A percentile compares a stretch with the other conserved stretches of the same genome.
These are phyloP conservation scores for Pempheris klunzingeri DNA, from an alignment of 2,797 vertebrate species.

Conservation along the genomic window DNA sequence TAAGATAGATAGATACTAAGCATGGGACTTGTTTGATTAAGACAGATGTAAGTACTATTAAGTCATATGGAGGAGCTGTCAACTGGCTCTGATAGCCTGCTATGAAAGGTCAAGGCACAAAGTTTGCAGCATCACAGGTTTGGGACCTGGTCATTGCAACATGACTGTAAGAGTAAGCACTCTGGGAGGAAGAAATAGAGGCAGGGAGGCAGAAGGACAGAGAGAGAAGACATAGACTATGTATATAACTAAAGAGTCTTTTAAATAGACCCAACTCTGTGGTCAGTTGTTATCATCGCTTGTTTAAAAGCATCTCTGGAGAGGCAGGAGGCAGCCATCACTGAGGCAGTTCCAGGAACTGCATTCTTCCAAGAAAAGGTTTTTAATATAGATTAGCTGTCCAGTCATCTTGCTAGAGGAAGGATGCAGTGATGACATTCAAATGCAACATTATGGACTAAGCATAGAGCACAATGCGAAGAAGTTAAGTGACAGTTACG, in stretches of 20 bases:
- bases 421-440: neutral
- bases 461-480: neutral
- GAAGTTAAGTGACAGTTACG: too few relatives aligned
- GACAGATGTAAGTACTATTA: slow-evolving; percentile 52
- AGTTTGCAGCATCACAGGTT: slow-evolving; percentile 2
- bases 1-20: slow-evolving; percentile 45
- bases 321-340: slow-evolving; percentile 36
- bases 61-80: slow-evolving; percentile 45
- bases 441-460: neutral
- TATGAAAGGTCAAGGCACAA: slow-evolving; percentile 14
- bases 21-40: slow-evolving; percentile 50
- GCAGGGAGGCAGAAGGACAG: neutral
- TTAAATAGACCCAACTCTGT: slow-evolving; percentile 58
- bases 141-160: slow-evolving; percentile 10
- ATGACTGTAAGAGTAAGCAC: neutral
- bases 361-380: slow-evolving; percentile 65
- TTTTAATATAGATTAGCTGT: slow-evolving; percentile 67
- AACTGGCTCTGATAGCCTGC: slow-evolving; percentile 6
- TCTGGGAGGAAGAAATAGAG: slow-evolving; percentile 3
- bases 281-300: slow-evolving; percentile 56
- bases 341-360: slow-evolving; percentile 58
- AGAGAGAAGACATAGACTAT: slow-evolving; percentile 23
- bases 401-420: slow-evolving; percentile 17
- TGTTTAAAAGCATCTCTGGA: slow-evolving; percentile 60
- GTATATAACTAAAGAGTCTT: slow-evolving; percentile 40